Conservation (phyloP, 2,888 invertebrate genomes). For the Drosophila acutilabella region DNA sequence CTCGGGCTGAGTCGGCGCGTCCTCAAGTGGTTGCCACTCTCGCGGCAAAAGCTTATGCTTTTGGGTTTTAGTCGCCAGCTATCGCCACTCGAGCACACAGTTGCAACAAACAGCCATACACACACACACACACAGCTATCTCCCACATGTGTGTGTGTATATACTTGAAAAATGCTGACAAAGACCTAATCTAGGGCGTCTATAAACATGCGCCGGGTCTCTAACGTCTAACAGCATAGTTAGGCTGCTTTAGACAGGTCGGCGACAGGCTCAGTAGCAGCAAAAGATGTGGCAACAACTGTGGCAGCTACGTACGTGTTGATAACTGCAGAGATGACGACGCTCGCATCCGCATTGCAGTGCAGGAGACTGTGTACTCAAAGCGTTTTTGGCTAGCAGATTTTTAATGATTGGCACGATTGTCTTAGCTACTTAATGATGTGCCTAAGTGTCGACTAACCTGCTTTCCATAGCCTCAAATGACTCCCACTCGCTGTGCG, state of each 20-base stretch:
- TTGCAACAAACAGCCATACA: conserved; percentile 35
- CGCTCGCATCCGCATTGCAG: conserved; percentile 66
- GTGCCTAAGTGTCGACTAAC: conserved; percentile 58
- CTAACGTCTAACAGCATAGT: conserved; percentile 67
- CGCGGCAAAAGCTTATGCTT: conserved; percentile 75
- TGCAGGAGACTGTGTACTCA: conserved; percentile 34
- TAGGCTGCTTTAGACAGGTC: conserved; percentile 73
- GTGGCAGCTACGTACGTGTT: conserved; percentile 67
- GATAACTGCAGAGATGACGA: conserved; percentile 73
- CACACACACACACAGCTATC: conserved; percentile 33
- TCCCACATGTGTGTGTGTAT: conserved; percentile 43
- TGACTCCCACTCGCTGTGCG: background rate
- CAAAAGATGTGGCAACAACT: conserved; percentile 2
- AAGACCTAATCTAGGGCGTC: conserved; percentile 81
- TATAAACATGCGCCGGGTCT: conserved; percentile 70
- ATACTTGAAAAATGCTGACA: conserved; percentile 83
- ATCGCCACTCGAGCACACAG: conserved; percentile 80
- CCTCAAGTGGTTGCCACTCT: conserved; percentile 59
- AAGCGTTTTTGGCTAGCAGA: conserved; percentile 68
- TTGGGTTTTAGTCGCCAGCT: conserved; percentile 76
- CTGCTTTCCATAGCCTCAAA: background rate
- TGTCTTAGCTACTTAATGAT: conserved; percentile 80
- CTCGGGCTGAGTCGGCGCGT: conserved; percentile 32
- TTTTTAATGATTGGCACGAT: conserved; percentile 82
- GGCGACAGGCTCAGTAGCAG: conserved; percentile 34